Conservation (phyloP, 2,113 vertebrate species). For the Gasterosteus nipponicus region DNA sequence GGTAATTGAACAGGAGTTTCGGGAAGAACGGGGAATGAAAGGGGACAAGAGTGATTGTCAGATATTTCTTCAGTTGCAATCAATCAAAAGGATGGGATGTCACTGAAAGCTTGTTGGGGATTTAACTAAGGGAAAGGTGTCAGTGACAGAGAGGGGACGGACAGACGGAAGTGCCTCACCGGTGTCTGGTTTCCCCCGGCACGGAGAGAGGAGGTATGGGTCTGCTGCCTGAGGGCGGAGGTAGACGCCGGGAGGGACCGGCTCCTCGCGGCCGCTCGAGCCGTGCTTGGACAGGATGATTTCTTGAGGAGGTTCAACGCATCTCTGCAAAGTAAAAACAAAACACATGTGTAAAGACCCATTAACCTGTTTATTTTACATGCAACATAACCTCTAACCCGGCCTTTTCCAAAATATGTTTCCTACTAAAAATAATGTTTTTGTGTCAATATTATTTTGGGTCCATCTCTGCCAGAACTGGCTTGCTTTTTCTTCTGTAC, state of each 20-base stretch:
- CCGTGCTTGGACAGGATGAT: too few relatives aligned
- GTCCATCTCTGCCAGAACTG: neutral
- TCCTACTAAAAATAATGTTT: neutral
- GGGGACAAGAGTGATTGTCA: neutral
- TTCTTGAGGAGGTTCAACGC: slow-evolving; percentile 88
- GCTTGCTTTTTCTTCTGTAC: neutral
- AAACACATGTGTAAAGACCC: too few relatives aligned
- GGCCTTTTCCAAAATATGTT: neutral
- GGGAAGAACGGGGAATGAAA: neutral
- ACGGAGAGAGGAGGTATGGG: slow-evolving; percentile 87
- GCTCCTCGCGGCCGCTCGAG: too few relatives aligned
- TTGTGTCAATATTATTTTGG: neutral
- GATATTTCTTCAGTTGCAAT: neutral
- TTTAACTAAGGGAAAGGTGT: neutral
- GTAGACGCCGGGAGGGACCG: slow-evolving; percentile 34
- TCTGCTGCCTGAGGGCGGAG: slow-evolving; percentile 77
- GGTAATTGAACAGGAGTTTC: slow-evolving; percentile 19
- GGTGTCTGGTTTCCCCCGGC: slow-evolving; percentile 85
- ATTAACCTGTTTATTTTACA: too few relatives aligned
- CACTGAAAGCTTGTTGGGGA: neutral
- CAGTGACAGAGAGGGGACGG: neutral
- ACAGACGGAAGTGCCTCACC: slow-evolving; percentile 76
- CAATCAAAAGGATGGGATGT: neutral
- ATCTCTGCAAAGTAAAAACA: slow-evolving; percentile 81
- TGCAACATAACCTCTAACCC: too few relatives aligned